phyloP scores from a whole-genome alignment of 2,888 invertebrate genomes.

The Erebia palarica region DNA sequence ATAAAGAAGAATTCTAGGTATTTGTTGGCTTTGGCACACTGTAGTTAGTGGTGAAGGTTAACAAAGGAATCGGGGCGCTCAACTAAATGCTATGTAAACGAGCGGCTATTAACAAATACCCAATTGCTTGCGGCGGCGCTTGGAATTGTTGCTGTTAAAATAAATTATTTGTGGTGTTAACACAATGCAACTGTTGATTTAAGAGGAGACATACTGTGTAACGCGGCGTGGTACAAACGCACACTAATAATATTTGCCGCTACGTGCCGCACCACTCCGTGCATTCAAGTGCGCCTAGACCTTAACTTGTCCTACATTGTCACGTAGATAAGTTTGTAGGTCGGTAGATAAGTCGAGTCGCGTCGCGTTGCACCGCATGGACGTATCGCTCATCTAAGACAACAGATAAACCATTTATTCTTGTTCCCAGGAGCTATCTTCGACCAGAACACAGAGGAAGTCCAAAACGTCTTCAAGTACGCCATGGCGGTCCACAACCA shows the following conservation, averaged over 20 bases:
- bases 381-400: too few relatives aligned
- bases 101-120: conserved; percentile 5
- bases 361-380: too few relatives aligned
- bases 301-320: too few relatives aligned
- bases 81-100: conserved; percentile 4
- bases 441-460: conserved; percentile 95
- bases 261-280: too few relatives aligned
- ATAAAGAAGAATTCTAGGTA: too few relatives aligned
- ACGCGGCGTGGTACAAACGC: too few relatives aligned
- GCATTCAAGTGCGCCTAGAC: too few relatives aligned
- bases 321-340: too few relatives aligned
- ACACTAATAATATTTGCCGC: too few relatives aligned
- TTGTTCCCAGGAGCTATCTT: conserved; percentile 90
- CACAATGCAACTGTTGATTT: background rate
- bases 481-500: conserved; percentile 94
- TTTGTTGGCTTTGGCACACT: background rate
- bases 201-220: background rate
- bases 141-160: background rate
- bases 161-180: background rate
- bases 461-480: conserved; percentile 95
- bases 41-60: background rate
- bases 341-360: too few relatives aligned
- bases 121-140: background rate
- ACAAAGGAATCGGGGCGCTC: background rate
- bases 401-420: background rate